Evolutionary conservation across 2,888 invertebrate genomes (phyloP), one percentile per base, ranked within the genome.

Genomic region (Eulithis prunata): DNA sequence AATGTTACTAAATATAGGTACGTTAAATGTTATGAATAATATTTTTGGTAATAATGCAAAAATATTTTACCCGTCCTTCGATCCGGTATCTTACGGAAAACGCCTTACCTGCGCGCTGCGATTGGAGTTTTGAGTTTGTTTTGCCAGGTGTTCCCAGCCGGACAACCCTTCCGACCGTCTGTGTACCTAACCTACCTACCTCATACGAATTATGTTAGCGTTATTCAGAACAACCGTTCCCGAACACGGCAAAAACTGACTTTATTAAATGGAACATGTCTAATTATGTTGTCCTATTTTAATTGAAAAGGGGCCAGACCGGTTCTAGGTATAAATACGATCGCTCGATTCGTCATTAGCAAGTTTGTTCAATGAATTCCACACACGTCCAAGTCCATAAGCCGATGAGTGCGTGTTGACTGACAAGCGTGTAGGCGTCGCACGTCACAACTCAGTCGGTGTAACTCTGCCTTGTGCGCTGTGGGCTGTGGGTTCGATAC

Each of bases 381-480:
- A 45, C 70, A 58, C 56, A 68, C 58, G 57, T 70, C 51, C 57
- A 55, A 68, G 57, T 70, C 51, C 58, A 55, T 69, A 59, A 67
- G 75, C 75, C 71, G 64, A 69, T 49, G 21, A 49, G 8, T 41
- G 10, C 41, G 10, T 41, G 10, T 10, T 11, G 10, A 41, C 41
- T 3, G 10, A 41, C 8, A 10, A 8, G 41, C 8, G 21, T 21
- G 21, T 21, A 21, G 21, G 21, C 21, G 21, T 21, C 21, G 21
- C 21, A 21, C 21, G 41, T 32, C 32, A 32, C 32, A 32, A 6
- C 32, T 32, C 32, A 6, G 32, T 32, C 32, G 32, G 32, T 32
- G 3, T 32, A 32, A 3, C 32, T 32, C 32, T 32, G 32, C 32
- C 32, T 32, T 32, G 5, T 6, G 32, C 32, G 32, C 32, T 32